Conservation (phyloP, 2,888 invertebrate genomes). For the Spodoptera littoralis region DNA sequence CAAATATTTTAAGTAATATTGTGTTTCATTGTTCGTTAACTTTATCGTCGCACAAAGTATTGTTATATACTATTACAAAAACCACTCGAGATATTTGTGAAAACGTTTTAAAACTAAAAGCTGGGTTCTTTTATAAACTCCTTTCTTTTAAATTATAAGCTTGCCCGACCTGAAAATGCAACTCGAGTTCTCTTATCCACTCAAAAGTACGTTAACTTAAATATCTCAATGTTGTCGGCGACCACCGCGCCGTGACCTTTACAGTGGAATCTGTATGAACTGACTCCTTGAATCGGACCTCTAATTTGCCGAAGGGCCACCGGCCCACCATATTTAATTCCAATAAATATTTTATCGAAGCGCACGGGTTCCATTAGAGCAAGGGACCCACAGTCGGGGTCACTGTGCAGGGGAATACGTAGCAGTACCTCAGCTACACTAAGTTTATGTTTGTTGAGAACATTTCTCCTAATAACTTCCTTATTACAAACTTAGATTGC, state of each 20-base stretch:
- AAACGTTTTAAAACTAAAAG: too few species aligned
- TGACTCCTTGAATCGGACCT: slow-evolving; percentile 29
- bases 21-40: slow-evolving; percentile 1
- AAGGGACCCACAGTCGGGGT: slow-evolving; percentile 9
- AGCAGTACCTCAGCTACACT: slow-evolving; percentile 12
- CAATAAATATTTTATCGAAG: slow-evolving; percentile 67
- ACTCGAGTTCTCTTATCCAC: too few species aligned
- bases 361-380: slow-evolving; percentile 33
- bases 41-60: background rate
- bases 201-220: too few species aligned
- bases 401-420: background rate
- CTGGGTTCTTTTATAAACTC: too few species aligned
- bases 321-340: slow-evolving; percentile 56
- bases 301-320: slow-evolving; percentile 27
- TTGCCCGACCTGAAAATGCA: too few species aligned
- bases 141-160: too few species aligned
- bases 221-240: too few species aligned
- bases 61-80: too few species aligned
- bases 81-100: too few species aligned
- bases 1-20: slow-evolving; percentile 5
- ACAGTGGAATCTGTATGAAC: slow-evolving; percentile 21
- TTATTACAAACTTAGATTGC: too few species aligned
- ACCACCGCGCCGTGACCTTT: slow-evolving; percentile 3
- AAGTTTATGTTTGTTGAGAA: too few species aligned
- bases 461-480: too few species aligned